Conservation (phyloP, 2,113 vertebrate genomes). For the Agapornis roseicollis region DNA sequence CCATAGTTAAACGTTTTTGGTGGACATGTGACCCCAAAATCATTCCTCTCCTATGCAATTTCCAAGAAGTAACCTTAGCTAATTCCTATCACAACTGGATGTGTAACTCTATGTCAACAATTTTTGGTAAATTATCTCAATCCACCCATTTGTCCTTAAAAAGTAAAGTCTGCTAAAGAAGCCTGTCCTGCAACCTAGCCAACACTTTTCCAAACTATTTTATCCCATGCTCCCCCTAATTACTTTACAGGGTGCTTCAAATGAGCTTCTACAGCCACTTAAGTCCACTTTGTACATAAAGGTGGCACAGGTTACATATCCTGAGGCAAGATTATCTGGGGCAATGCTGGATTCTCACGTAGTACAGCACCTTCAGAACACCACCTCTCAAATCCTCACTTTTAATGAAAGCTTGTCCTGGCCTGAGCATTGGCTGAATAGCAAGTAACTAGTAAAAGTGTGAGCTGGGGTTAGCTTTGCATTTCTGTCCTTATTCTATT, state of each 20-base stretch:
- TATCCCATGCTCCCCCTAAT: neutral
- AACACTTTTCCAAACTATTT: neutral
- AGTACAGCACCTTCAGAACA: neutral
- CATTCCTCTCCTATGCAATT: neutral
- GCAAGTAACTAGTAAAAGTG: neutral
- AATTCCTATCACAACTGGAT: neutral
- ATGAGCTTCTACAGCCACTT: neutral
- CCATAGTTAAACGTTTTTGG: neutral
- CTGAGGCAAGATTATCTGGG: neutral
- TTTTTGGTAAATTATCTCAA: neutral
- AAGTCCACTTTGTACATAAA: neutral
- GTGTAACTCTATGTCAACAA: neutral
- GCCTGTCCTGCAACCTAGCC: neutral
- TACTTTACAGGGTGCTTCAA: neutral
- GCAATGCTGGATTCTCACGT: neutral
- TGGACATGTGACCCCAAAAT: neutral
- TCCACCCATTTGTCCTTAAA: neutral
- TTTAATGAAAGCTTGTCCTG: neutral
- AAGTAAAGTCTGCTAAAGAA: neutral
- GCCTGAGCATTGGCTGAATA: neutral
- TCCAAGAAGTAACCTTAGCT: neutral
- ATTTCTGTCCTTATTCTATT: conserved; percentile 6
- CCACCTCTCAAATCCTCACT: neutral
- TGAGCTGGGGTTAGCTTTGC: neutral
- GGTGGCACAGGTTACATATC: neutral